Evolutionary conservation across 2,113 vertebrate species (phyloP).

Genomic region (Cromileptes altivelis): DNA sequence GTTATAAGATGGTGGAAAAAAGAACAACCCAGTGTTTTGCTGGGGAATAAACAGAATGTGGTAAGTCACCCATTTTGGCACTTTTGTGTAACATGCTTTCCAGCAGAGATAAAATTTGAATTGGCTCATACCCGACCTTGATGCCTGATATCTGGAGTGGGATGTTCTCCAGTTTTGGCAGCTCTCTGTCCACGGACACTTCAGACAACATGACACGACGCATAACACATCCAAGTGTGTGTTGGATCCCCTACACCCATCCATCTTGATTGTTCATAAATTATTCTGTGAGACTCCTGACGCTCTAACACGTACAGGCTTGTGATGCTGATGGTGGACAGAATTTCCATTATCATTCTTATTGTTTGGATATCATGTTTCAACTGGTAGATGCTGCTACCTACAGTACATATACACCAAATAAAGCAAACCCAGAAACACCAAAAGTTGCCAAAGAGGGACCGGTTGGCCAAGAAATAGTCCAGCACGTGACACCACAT

Average conservation of each 20-base stretch:
- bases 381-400: neutral
- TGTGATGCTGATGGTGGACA: too few relatives aligned
- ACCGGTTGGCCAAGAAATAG: too few relatives aligned
- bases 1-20: neutral
- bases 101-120: slow-evolving; percentile 47
- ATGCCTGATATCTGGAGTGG: slow-evolving; percentile 45
- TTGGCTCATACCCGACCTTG: slow-evolving; percentile 25
- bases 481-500: too few relatives aligned
- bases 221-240: slow-evolving; percentile 35
- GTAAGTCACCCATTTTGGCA: slow-evolving; percentile 48
- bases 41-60: slow-evolving; percentile 12
- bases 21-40: slow-evolving; percentile 10
- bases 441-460: too few relatives aligned
- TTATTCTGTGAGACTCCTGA: slow-evolving; percentile 26
- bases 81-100: slow-evolving; percentile 10
- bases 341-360: neutral
- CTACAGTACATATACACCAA: neutral
- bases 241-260: slow-evolving; percentile 8
- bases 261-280: slow-evolving; percentile 11
- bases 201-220: slow-evolving; percentile 32
- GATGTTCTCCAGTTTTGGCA: slow-evolving; percentile 51
- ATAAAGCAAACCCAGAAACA: too few relatives aligned
- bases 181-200: slow-evolving; percentile 39
- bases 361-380: neutral
- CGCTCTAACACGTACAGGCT: neutral